Evolutionary conservation across 2,888 invertebrate genomes (phyloP).

Genomic region (Catocala nupta): DNA sequence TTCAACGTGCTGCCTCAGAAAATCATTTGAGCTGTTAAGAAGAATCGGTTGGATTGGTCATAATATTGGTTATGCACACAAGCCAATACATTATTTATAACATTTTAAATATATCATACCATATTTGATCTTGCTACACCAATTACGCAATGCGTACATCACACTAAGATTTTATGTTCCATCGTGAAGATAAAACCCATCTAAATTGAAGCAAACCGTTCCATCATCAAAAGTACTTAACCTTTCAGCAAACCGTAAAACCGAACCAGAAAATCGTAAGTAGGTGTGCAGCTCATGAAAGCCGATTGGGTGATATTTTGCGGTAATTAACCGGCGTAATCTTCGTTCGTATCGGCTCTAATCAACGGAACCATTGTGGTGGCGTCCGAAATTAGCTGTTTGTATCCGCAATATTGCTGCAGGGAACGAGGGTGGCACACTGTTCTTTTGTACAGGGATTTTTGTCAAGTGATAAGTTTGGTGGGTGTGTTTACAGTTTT

Average conservation of each 20-base stretch:
- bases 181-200: neutral
- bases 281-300: slow-evolving; percentile 21
- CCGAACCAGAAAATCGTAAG: slow-evolving; percentile 1
- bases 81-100: no score
- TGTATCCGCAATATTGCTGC: slow-evolving; percentile 6
- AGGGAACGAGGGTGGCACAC: neutral
- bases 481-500: no score
- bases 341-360: slow-evolving; percentile 25
- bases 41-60: no score
- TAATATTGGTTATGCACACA: no score
- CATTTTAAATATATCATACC: no score
- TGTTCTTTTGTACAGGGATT: neutral
- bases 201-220: no score
- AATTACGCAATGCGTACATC: neutral
- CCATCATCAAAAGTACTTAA: neutral
- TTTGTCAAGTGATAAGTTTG: neutral
- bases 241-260: neutral
- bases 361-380: slow-evolving; percentile 25
- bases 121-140: no score
- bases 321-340: slow-evolving; percentile 37
- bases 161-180: neutral
- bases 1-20: no score
- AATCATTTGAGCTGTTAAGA: no score
- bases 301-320: slow-evolving; percentile 37
- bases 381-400: slow-evolving; percentile 24